phyloP scores from a whole-genome alignment of 2,888 invertebrate genomes.

The Amiota mariae region DNA sequence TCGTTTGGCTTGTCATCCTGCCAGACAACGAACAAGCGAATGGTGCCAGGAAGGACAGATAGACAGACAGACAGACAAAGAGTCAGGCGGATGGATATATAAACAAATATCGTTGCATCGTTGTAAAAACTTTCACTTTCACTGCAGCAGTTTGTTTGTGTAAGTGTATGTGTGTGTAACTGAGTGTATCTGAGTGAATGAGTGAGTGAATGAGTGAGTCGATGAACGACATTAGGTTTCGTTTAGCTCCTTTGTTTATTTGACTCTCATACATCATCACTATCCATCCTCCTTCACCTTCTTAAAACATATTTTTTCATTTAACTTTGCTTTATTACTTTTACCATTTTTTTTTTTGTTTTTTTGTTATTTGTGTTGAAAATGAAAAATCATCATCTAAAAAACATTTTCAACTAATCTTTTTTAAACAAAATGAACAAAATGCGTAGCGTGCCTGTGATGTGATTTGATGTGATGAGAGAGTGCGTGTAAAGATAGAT shows the following conservation, averaged over 20 bases:
- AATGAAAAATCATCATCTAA: no score
- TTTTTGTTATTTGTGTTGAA: neutral
- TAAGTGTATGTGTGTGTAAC: neutral
- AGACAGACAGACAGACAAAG: neutral
- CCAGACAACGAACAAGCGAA: neutral
- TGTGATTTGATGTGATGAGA: no score
- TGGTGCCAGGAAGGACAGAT: neutral
- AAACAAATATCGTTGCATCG: constrained; percentile 5
- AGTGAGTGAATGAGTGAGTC: neutral
- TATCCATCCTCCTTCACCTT: no score
- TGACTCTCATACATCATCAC: no score
- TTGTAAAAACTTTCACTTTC: constrained; percentile 27
- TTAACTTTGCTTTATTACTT: neutral
- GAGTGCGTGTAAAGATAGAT: no score
- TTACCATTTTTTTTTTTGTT: no score
- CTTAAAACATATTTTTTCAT: neutral
- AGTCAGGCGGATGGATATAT: neutral
- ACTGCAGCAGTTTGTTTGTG: constrained; percentile 7
- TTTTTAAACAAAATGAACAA: no score
- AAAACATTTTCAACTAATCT: no score
- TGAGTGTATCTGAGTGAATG: neutral
- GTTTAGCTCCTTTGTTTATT: neutral
- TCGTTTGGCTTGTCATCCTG: constrained; percentile 22
- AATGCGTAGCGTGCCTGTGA: no score
- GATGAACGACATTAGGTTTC: constrained; percentile 19